These are phyloP conservation scores for Bos javanicus DNA, from an alignment of 2,113 vertebrate genomes.

Conservation along the genomic window DNA sequence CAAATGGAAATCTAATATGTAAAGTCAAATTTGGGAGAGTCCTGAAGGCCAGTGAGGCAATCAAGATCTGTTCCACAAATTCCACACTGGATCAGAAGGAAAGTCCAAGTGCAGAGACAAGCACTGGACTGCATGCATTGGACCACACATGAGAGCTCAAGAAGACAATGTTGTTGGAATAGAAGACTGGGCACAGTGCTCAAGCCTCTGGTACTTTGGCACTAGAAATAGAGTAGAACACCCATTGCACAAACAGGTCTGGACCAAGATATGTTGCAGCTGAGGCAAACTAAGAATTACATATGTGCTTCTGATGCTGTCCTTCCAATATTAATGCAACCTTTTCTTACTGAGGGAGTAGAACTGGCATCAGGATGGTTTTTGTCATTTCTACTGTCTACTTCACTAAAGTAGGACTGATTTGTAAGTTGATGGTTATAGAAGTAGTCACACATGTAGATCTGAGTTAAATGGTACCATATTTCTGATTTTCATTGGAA, in stretches of 20 bases:
- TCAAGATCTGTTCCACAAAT: background rate
- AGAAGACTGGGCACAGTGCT: background rate
- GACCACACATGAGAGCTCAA: background rate
- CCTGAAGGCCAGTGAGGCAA: background rate
- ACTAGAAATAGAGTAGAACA: background rate
- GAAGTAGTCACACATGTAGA: background rate
- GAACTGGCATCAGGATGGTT: background rate
- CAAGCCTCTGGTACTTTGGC: background rate
- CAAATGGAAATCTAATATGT: background rate
- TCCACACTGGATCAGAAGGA: background rate
- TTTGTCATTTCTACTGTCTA: background rate
- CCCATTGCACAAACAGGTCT: background rate
- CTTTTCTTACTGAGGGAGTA: background rate
- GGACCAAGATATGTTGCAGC: background rate
- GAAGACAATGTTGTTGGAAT: background rate
- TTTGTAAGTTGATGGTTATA: conserved; percentile 28
- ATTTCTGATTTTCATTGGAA: background rate
- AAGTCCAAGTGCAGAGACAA: background rate
- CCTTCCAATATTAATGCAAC: background rate
- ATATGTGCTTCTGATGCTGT: background rate
- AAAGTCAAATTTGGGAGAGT: background rate
- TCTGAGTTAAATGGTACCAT: background rate
- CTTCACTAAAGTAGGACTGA: background rate
- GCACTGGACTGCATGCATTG: background rate
- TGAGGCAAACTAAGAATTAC: background rate